Evolutionary conservation across 2,888 invertebrate species (phyloP).

Genomic region (Harpagoxenus sublaevis): DNA sequence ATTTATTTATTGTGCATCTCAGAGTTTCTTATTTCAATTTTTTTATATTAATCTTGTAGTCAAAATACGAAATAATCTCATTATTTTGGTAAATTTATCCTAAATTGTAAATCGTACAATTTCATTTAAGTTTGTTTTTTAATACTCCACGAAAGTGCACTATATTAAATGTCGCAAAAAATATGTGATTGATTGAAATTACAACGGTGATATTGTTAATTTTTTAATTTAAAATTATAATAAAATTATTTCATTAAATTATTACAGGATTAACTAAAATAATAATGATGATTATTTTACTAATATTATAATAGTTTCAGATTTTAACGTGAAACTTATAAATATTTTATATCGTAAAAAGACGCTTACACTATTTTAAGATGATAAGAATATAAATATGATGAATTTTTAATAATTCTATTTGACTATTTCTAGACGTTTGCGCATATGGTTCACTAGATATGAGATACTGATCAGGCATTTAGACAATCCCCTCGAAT

Average conservation of each 20-base stretch:
- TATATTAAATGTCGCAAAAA: neutral
- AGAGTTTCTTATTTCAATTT: neutral
- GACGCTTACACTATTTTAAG: neutral
- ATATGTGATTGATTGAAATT: neutral
- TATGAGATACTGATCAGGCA: conserved; percentile 19
- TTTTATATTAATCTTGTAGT: neutral
- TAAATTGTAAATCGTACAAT: neutral
- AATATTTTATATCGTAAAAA: neutral
- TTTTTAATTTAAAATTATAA: neutral
- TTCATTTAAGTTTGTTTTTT: too few species aligned
- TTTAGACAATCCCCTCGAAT: conserved; percentile 8
- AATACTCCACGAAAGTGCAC: too few species aligned
- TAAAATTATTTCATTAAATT: neutral
- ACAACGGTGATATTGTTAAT: neutral
- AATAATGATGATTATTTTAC: neutral
- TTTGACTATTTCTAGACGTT: too few species aligned
- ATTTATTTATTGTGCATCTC: neutral
- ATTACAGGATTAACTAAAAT: neutral
- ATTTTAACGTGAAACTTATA: neutral
- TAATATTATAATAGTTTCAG: neutral
- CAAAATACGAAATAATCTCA: neutral
- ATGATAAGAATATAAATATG: neutral
- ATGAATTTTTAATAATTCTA: neutral
- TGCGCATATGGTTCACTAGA: neutral
- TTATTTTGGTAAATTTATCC: neutral